Percentiles rank a stretch among this genome's conserved stretches.
These are phyloP conservation scores for Tauraco hartlaubi DNA, from an alignment of 2,797 vertebrate species.

Conservation along the genomic window DNA sequence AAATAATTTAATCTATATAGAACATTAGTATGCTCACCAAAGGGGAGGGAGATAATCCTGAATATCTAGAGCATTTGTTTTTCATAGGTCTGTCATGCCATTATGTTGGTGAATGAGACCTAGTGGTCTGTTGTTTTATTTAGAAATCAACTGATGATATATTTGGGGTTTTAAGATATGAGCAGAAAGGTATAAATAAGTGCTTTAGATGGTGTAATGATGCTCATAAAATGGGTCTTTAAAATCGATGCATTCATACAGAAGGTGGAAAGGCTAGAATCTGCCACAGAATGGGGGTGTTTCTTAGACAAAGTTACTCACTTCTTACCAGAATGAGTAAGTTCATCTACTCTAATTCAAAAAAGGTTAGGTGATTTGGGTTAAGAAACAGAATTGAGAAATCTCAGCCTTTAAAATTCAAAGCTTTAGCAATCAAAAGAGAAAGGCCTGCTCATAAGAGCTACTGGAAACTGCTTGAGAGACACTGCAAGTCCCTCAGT, in stretches of 20 bases:
- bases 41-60: not conserved
- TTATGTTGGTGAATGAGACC: not conserved
- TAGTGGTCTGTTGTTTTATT: not conserved
- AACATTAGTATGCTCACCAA: not conserved
- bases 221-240: not conserved
- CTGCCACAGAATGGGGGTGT: not conserved
- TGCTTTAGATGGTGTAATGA: not conserved
- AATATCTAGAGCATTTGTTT: not conserved
- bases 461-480: not conserved
- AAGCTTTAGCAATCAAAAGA: not conserved
- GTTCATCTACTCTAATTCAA: not conserved
- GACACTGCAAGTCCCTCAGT: not conserved
- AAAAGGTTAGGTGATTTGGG: not conserved
- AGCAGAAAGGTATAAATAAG: not conserved
- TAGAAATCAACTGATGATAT: not conserved
- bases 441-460: not conserved
- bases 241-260: not conserved
- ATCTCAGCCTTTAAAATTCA: not conserved
- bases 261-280: not conserved
- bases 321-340: not conserved
- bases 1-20: slow-evolving; percentile 31
- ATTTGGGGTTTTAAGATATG: not conserved
- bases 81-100: not conserved
- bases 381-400: not conserved
- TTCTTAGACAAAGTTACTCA: not conserved